Evolutionary conservation across 2,888 invertebrate genomes (phyloP).

Genomic region (Dichetophora obliterata): DNA sequence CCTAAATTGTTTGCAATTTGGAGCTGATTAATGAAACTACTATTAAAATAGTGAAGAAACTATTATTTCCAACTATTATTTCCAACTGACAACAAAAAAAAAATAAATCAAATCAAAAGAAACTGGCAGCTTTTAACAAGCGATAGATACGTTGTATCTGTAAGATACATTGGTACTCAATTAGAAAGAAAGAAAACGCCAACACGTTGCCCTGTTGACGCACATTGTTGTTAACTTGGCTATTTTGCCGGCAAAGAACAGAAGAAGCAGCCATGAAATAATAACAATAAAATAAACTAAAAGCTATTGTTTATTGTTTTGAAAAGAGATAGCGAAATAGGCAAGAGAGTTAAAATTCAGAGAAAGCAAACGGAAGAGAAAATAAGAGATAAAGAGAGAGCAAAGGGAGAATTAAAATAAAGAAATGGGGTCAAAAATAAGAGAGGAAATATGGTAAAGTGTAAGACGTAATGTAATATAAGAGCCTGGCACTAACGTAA

Average conservation of each 20-base stretch:
- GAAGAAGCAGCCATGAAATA: slow-evolving; percentile 1
- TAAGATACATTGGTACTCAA: neutral
- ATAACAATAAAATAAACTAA: slow-evolving; percentile 1
- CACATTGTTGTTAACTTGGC: slow-evolving; percentile 27
- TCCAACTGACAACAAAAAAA: neutral
- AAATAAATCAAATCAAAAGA: neutral
- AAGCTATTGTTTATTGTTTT: slow-evolving; percentile 32
- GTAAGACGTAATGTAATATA: neutral
- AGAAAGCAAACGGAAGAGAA: neutral
- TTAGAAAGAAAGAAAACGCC: neutral
- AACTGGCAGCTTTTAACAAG: neutral
- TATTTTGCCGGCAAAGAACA: slow-evolving; percentile 31
- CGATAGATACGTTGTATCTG: neutral
- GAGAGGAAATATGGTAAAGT: neutral
- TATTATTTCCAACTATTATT: too few species aligned
- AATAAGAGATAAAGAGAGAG: neutral
- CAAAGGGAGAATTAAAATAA: neutral
- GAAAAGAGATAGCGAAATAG: neutral
- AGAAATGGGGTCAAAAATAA: neutral
- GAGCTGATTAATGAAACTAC: too few species aligned
- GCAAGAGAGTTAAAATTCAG: neutral
- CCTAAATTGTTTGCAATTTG: too few species aligned
- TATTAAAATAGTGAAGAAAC: too few species aligned
- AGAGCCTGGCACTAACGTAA: too few species aligned
- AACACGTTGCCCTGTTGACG: slow-evolving; percentile 21